These are phyloP conservation scores for Drosophila lacicola DNA, from an alignment of 2,888 invertebrate genomes.

Conservation along the genomic window DNA sequence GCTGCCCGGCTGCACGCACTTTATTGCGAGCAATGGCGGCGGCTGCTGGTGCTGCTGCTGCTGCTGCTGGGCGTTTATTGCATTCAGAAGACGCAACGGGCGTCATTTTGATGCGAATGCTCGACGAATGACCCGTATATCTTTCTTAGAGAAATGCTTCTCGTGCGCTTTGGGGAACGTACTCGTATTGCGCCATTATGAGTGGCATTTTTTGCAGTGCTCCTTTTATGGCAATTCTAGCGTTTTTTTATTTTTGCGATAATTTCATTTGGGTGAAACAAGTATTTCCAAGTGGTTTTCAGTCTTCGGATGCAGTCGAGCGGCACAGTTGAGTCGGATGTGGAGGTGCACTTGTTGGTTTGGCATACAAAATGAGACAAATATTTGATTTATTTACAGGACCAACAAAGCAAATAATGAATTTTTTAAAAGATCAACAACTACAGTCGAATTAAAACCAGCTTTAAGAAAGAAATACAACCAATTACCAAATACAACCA, in stretches of 20 bases:
- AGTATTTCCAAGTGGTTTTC: slow-evolving; percentile 23
- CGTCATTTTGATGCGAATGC: slow-evolving; percentile 33
- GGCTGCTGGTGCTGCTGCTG: slow-evolving; percentile 7
- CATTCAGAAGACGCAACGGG: slow-evolving; percentile 38
- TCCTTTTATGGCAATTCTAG: slow-evolving; percentile 11
- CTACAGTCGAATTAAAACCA: slow-evolving; percentile 47
- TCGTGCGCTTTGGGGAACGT: slow-evolving; percentile 30
- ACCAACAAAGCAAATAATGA: slow-evolving; percentile 54
- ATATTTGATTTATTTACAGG: slow-evolving; percentile 50
- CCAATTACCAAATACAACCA: slow-evolving; percentile 2
- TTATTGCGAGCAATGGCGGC: slow-evolving; percentile 34
- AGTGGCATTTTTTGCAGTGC: background rate
- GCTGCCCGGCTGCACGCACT: slow-evolving; percentile 59
- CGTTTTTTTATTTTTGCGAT: slow-evolving; percentile 25
- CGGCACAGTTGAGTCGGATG: slow-evolving; percentile 52
- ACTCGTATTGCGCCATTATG: slow-evolving; percentile 12
- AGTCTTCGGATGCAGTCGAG: slow-evolving; percentile 28
- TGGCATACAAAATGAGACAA: slow-evolving; percentile 10
- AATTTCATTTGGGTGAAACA: slow-evolving; percentile 52
- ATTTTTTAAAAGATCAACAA: slow-evolving; percentile 37
- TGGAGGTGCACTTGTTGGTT: background rate
- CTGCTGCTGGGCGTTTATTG: slow-evolving; percentile 37
- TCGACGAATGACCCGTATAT: slow-evolving; percentile 4
- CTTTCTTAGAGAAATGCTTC: slow-evolving; percentile 21
- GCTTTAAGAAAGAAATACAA: slow-evolving; percentile 44